Base-by-base conservation (phyloP, 2,797 vertebrate genomes). In the Ctenopoma multispine region DNA sequence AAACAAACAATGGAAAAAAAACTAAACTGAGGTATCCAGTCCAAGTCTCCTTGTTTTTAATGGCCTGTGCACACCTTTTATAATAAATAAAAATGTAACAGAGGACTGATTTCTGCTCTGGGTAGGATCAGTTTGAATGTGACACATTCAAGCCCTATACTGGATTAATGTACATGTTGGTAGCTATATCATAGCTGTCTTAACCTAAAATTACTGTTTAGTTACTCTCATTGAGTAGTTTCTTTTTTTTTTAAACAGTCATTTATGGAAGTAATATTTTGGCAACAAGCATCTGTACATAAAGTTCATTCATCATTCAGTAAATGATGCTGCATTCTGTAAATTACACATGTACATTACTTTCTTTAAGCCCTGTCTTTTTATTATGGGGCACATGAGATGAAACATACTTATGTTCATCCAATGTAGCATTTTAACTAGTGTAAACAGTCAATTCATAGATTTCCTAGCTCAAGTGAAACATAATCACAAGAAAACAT, bases 11-110 rank as follows among this genome's bases (percentile, higher is more conserved):
- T 43, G 72, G 11, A 55, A 77, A 50, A n/a, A 82, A 70, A 69
- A 70, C 50, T 72, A 83, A 87, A 93, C 91, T 95, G 94, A 96
- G 90, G 94, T 89, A 94, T 95, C 95, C 96, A 96, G 95, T 96
- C 90, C 75, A 79, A 83, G 84, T 86, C 47, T 83, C 70, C 81
- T 87, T 73, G 75, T 89, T 87, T 90, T 73, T 47, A 75, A 83
- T 43, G 86, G 84, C 81, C 79, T 78, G 82, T 77, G 80, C 64
- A 77, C 56, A 82, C 75, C 62, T 82, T 79, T 63, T 71, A 20
- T 69, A 79, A 90, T 87, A 90, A 90, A 88, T 88, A 80, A 67
- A 69, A 84, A 80, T 65, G 71, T 70, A 66, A 72, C 24, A 11
- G 56, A 71, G 76, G 63, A 69, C 49, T 63, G 61, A 41, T 56